Conservation (phyloP, 2,888 invertebrate species). For the Coelopa pilipes region DNA sequence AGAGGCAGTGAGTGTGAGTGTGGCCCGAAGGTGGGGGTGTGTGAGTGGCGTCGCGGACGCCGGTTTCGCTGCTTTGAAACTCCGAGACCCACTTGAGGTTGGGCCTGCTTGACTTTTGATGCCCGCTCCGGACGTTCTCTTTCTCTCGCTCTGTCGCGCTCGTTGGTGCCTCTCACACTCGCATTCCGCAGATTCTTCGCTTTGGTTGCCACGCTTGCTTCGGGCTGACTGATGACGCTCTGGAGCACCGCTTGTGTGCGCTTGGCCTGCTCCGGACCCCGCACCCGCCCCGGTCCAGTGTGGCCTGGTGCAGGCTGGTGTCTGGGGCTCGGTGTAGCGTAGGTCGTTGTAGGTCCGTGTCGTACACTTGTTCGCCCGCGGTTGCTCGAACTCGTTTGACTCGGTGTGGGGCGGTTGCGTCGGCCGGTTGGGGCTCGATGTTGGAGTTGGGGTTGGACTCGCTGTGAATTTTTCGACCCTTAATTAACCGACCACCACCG, state of each 20-base stretch:
- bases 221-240: too few relatives aligned
- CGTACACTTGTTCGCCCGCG: constrained; percentile 30
- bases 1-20: too few relatives aligned
- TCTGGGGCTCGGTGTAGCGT: constrained; percentile 26
- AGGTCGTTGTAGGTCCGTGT: constrained; percentile 34
- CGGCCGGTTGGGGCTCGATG: not conserved
- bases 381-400: not conserved
- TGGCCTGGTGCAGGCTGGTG: not conserved
- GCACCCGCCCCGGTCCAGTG: not conserved
- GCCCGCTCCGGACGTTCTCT: not conserved
- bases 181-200: constrained; percentile 3
- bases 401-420: constrained; percentile 1
- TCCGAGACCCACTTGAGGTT: too few relatives aligned
- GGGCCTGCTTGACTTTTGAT: too few relatives aligned
- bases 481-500: not conserved
- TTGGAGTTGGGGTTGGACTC: not conserved
- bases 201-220: too few relatives aligned
- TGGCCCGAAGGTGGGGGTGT: not conserved
- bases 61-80: too few relatives aligned
- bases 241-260: too few relatives aligned
- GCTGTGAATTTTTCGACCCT: too few relatives aligned
- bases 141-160: not conserved
- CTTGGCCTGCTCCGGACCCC: not conserved
- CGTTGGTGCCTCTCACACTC: not conserved
- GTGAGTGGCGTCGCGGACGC: not conserved